A percentile compares a stretch with the other conserved stretches of the same genome.
Conservation (phyloP, 2,888 invertebrate genomes). For the Tiliacea citrago region DNA sequence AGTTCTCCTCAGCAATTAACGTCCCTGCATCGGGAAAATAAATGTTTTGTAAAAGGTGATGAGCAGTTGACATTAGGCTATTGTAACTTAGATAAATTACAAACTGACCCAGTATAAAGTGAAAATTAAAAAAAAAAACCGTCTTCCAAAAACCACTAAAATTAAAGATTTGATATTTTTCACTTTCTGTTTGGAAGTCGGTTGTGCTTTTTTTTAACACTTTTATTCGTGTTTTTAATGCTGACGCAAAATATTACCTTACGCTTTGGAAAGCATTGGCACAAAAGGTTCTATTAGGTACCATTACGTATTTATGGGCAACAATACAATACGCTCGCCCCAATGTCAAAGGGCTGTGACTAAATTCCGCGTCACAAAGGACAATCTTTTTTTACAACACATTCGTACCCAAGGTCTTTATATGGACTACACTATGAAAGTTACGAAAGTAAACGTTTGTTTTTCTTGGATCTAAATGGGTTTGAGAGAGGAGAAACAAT, state of each 20-base stretch:
- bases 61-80: too few relatives aligned
- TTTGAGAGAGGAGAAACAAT: background rate
- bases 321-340: conserved; percentile 16
- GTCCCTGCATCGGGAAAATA: too few relatives aligned
- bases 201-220: background rate
- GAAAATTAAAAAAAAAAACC: too few relatives aligned
- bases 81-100: too few relatives aligned
- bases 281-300: conserved; percentile 1
- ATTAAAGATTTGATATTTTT: too few relatives aligned
- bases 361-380: background rate
- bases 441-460: background rate
- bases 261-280: background rate
- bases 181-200: too few relatives aligned
- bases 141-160: too few relatives aligned
- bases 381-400: background rate
- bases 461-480: too few relatives aligned
- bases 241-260: background rate
- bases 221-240: background rate
- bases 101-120: too few relatives aligned
- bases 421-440: background rate
- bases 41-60: too few relatives aligned
- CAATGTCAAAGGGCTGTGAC: background rate
- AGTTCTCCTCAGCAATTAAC: too few relatives aligned
- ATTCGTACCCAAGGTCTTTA: background rate
- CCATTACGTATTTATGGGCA: background rate